These are phyloP conservation scores for Sminthurides aquaticus DNA, from an alignment of 2,888 invertebrate species.

Conservation along the genomic window DNA sequence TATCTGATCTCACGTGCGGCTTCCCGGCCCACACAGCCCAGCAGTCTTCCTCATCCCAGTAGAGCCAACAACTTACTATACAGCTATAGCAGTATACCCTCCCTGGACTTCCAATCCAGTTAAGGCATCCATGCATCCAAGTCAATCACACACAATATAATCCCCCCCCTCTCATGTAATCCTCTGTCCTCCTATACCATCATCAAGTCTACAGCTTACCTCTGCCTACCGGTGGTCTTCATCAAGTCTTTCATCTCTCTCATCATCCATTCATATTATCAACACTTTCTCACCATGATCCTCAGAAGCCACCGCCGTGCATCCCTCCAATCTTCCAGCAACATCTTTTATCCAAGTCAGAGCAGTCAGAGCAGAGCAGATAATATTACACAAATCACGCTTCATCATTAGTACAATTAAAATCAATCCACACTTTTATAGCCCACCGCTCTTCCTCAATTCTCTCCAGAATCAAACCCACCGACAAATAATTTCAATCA, in stretches of 20 bases:
- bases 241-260: background rate
- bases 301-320: background rate
- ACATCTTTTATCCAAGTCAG: too few relatives aligned
- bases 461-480: too few relatives aligned
- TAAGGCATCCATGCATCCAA: background rate
- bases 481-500: too few relatives aligned
- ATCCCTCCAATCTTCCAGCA: background rate
- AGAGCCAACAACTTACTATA: background rate
- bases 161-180: too few relatives aligned
- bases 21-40: conserved; percentile 3
- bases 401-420: conserved; percentile 7
- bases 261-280: conserved; percentile 7
- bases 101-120: background rate
- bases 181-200: too few relatives aligned
- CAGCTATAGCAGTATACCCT: too few relatives aligned
- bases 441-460: too few relatives aligned
- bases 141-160: too few relatives aligned
- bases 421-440: conserved; percentile 6
- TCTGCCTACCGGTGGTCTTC: background rate
- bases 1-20: conserved; percentile 25
- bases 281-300: background rate
- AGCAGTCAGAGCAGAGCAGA: too few relatives aligned
- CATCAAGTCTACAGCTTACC: too few relatives aligned
- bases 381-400: conserved; percentile 2
- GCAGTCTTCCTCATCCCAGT: background rate